phyloP scores from a whole-genome alignment of 2,797 vertebrate species.

The Pitangus sulphuratus region DNA sequence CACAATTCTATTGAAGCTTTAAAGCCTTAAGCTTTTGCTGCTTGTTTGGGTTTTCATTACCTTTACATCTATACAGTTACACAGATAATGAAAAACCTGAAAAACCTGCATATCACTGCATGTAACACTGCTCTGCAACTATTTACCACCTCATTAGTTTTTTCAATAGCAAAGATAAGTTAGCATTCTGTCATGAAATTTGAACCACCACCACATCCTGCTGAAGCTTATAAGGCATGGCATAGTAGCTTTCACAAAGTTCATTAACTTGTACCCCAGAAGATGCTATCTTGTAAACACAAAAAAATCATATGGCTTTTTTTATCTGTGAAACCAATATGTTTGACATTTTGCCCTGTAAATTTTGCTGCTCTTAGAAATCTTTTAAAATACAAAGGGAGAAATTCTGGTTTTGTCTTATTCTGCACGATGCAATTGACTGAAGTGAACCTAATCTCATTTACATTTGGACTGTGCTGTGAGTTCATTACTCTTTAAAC shows the following conservation, averaged over 20 bases:
- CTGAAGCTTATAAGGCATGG: background rate
- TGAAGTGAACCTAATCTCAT: background rate
- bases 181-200: slow-evolving; percentile 46
- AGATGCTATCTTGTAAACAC: background rate
- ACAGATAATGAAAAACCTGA: background rate
- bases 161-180: slow-evolving; percentile 46
- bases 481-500: slow-evolving; percentile 40
- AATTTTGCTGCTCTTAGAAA: background rate
- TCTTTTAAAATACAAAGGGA: background rate
- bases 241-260: slow-evolving; percentile 10
- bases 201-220: background rate
- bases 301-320: background rate
- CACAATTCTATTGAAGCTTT: background rate
- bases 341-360: slow-evolving; percentile 9
- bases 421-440: background rate
- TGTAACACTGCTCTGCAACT: background rate
- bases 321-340: slow-evolving; percentile 9
- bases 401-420: background rate
- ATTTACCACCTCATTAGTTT: slow-evolving; percentile 60
- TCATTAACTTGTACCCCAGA: background rate
- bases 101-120: slow-evolving; percentile 7
- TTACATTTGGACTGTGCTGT: background rate
- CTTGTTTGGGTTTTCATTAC: slow-evolving; percentile 41
- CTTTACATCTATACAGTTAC: background rate
- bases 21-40: slow-evolving; percentile 14